Evolutionary conservation across 2,888 invertebrate genomes (phyloP), one percentile per base, ranked within the genome.

Genomic region (Micropterix aruncella): DNA sequence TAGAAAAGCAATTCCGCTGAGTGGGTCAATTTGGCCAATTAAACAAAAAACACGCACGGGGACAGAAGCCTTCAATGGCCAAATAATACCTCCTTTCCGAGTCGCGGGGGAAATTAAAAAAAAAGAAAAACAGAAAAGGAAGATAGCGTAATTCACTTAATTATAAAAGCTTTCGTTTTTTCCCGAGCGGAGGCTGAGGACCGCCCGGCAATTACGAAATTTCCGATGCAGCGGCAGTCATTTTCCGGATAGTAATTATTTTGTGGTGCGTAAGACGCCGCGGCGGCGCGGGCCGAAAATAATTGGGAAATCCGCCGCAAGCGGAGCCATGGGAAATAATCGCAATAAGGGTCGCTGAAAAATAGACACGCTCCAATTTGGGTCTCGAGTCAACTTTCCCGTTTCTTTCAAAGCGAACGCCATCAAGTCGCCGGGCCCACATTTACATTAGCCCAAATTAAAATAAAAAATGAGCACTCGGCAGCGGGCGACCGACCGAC

Each of bases 241-340:
- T 70, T 71, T 71, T 69, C 70, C 70, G 67, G 67, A 65, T 66
- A 62, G 67, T 70, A 68, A 70, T 71, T 70, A 67, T 70, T 71
- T 69, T 69, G 70, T 70, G 70, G 65, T 63, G 66, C 70, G 70
- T 70, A 65, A 70, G 67, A 61, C 59, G 59, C 57, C 55, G 56
- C 59, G 47, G 45, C 59, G 63, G 63, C 7, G 56, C 56, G 54
- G 56, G 59, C 58, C 54, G 58, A 54, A 59, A 60, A 62, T 60
- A 63, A 61, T 60, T 59, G 59, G 53, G 59, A 48, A 47, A 48
- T 46, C 48, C 47, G 41, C 45, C 42, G 19, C 46, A 48, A 48
- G 46, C 48, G 48, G 49, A 43, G 47, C 47, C 44, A 44, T 19
- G 49, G 51, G 51, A 48, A 49, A 46, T 48, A 44, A 42, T 38